These are phyloP conservation scores for Panthera uncia DNA, from an alignment of 2,113 vertebrate genomes.

Conservation along the genomic window DNA sequence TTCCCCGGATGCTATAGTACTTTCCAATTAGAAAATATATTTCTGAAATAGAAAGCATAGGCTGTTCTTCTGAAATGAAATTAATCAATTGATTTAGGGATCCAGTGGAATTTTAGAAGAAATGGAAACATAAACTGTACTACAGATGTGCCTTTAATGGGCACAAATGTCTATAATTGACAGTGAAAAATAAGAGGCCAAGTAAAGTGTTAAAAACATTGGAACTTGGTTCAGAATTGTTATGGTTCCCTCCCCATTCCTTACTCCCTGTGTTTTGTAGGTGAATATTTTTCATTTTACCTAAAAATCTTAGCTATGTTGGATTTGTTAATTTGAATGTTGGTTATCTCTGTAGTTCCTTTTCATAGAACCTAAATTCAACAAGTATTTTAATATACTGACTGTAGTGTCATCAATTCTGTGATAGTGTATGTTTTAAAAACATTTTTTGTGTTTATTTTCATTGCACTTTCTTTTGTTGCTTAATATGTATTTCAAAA, in stretches of 20 bases:
- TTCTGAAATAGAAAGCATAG: conserved; percentile 54
- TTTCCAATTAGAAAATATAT: conserved; percentile 58
- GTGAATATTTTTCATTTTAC: not conserved
- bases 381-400: not conserved
- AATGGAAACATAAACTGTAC: conserved; percentile 29
- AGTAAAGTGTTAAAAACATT: not conserved
- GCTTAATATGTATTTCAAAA: not conserved
- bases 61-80: conserved; percentile 45
- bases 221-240: not conserved
- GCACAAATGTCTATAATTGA: not conserved
- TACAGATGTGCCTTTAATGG: conserved; percentile 32
- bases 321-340: not conserved
- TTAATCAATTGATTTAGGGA: conserved; percentile 49
- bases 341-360: not conserved
- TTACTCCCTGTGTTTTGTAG: not conserved
- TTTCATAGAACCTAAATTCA: conserved; percentile 34
- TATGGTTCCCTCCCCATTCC: rapidly evolving
- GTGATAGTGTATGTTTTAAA: not conserved
- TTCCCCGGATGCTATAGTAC: not conserved
- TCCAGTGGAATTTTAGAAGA: conserved; percentile 42
- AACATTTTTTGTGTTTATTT: not conserved
- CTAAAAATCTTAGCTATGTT: not conserved
- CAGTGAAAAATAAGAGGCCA: not conserved
- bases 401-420: not conserved
- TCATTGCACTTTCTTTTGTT: not conserved